A percentile compares a stretch with the other conserved stretches of the same genome.
Conservation (phyloP, 2,113 vertebrate species). For the Toxostoma redivivum region DNA sequence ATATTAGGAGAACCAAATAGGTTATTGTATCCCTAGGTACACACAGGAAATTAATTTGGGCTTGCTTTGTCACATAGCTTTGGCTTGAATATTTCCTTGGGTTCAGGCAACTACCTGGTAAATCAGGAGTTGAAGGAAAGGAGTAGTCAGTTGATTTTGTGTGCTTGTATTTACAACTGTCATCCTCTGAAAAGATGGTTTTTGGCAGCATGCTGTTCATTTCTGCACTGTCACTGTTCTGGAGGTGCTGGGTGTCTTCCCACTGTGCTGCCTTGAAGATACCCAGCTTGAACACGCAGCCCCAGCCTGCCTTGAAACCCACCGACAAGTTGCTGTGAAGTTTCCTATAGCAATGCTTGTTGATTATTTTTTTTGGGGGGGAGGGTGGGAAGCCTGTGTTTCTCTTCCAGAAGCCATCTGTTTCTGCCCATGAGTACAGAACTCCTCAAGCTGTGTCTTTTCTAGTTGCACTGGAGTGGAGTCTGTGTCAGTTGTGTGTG, state of each 20-base stretch:
- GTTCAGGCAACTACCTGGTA: neutral
- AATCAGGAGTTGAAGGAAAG: neutral
- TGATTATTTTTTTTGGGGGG: neutral
- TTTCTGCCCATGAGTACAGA: neutral
- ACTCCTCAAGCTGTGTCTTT: neutral
- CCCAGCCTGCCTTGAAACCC: constrained; percentile 3
- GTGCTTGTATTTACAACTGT: neutral
- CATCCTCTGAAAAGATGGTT: neutral
- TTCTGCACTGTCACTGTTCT: neutral
- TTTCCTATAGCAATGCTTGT: neutral
- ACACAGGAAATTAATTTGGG: neutral
- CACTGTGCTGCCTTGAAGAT: neutral
- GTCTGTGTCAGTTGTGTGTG: neutral
- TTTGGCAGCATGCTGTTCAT: neutral
- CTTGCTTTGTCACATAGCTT: neutral
- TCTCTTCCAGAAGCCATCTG: neutral
- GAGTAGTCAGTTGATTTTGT: neutral
- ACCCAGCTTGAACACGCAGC: neutral
- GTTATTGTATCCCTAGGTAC: accelerated
- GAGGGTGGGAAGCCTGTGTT: neutral
- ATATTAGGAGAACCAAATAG: neutral
- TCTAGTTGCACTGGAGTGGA: neutral
- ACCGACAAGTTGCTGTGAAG: neutral
- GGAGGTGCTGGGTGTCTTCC: neutral
- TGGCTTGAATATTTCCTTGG: neutral